Base-by-base conservation (phyloP, 2,113 vertebrate species). In the Phodopus roborovskii region DNA sequence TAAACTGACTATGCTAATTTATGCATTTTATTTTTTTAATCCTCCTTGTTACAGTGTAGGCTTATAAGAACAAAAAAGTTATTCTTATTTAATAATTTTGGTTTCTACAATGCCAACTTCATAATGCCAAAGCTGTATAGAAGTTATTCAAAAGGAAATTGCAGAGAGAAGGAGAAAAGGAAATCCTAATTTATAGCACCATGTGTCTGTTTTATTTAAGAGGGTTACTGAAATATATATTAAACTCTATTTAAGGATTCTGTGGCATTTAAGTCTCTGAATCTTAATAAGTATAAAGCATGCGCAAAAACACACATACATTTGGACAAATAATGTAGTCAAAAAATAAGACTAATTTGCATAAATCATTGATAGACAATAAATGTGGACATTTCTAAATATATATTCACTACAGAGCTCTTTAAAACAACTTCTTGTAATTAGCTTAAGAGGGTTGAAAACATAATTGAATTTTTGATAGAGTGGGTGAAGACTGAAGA, bases 351-450 rank as follows among this genome's bases (percentile, higher is more conserved):
- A 24, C 0, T 36, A 10, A 53, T 73, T 77, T 58, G 8, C 30
- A 78, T 26, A 92, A 70, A 70, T 30, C 28, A n/a, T 33, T 78
- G 90, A 90, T 88, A 45, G 10, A 83, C 83, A 4, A 30, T 5
- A 53, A 94, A 4, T 10, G 66, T 45, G 26, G 1, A 81, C 58
- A 45, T 84, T 95, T 95, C 87, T 73, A 39, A 53, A 24, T 92
- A 82, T 50, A 16, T 75, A 75, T 64, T 88, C 66, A 75, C 28
- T 36, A 45, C n/a, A 62, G 26, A 78, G 4, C 82, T 95, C 39
- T 79, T 87, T 94, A 83, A 83, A 48, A 17, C 62, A 70, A 62
- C n/a, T 78, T 92, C 26, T 90, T 58, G 12, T 90, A 94, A 95
- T 79, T 92, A 82, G 53, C n/a, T 22, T 86, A 83, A 39, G 16